Evolutionary conservation across 2,888 invertebrate species (phyloP), one percentile per base, ranked within the genome.

Genomic region (Sepiola atlantica): DNA sequence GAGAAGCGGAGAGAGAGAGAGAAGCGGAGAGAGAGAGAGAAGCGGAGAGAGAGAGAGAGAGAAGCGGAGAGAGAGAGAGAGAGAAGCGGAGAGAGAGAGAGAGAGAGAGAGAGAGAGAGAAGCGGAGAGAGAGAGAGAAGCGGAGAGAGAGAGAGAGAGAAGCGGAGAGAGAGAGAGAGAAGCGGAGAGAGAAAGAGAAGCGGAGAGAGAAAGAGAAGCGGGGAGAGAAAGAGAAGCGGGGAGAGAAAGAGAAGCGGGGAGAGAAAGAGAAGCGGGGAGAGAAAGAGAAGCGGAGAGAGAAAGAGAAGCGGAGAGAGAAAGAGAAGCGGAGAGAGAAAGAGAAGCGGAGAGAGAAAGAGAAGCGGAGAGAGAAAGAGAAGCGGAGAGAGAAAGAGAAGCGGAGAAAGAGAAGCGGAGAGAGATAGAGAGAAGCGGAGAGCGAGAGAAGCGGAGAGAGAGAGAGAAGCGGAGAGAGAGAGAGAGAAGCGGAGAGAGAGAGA

Each of bases 371-470:
- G 61, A 28, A 3, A 21, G 10, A 24, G 28, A 24, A 24, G 28
- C 12, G 20, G 24, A 57, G 57, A 57, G 24, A 57, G 57, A 57
- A 21, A 20, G 24, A 18, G 57, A 20, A 57, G 20, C 6, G 45
- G 8, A 45, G 8, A 8, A 45, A 8, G 45, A 45, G 45, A 45
- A 45, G 6, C 12, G 77, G 12, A n/a, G 12, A 8, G 21, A 45
- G 45, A 45, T 2, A 45, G 10, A 24, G 20, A 24, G 61, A 24
- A 1, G 24, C 0, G 1, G 8, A 21, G 21, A 24, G 61, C 0
- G 20, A 16, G 12, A n/a, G n/a, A n/a, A 16, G n/a, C 16, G 14
- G 1, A 3, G 14, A 3, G 14, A 32, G 1, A 12, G n/a, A 0
- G n/a, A 6, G 4, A n/a, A n/a, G 4, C 2, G 16, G 77, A n/a